These are phyloP conservation scores for Rana temporaria DNA, from an alignment of 2,113 vertebrate species.

Conservation along the genomic window DNA sequence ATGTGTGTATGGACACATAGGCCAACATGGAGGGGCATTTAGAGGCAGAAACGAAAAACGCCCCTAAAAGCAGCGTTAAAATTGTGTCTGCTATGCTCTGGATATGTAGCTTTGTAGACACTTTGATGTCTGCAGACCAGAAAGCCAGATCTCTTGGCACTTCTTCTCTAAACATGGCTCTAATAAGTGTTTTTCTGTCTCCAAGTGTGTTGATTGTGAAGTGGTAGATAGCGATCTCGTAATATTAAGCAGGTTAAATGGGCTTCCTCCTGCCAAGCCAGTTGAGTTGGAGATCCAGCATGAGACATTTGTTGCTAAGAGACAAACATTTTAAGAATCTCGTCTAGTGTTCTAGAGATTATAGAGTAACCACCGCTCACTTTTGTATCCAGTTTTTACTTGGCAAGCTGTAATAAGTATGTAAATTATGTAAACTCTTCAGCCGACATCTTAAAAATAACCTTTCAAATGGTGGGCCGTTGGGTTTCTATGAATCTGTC, in stretches of 20 bases:
- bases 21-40: no score
- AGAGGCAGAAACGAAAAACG: no score
- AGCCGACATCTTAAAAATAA: constrained; percentile 63
- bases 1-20: no score
- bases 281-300: neutral
- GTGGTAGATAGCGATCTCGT: neutral
- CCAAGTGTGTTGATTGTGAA: neutral
- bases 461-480: constrained; percentile 25
- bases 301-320: constrained; percentile 71
- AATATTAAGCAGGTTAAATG: neutral
- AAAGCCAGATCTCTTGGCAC: neutral
- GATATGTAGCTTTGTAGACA: neutral
- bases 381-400: constrained; percentile 64
- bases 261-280: neutral
- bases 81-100: no score
- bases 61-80: no score
- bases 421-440: constrained; percentile 63
- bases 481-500: neutral
- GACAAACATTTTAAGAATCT: constrained; percentile 68
- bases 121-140: neutral
- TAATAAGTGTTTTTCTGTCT: constrained; percentile 2
- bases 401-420: constrained; percentile 61
- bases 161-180: neutral
- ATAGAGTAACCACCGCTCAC: constrained; percentile 68
- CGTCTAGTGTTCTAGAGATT: constrained; percentile 63